phyloP scores from a whole-genome alignment of 2,113 vertebrate species.

The Daubentonia madagascariensis region DNA sequence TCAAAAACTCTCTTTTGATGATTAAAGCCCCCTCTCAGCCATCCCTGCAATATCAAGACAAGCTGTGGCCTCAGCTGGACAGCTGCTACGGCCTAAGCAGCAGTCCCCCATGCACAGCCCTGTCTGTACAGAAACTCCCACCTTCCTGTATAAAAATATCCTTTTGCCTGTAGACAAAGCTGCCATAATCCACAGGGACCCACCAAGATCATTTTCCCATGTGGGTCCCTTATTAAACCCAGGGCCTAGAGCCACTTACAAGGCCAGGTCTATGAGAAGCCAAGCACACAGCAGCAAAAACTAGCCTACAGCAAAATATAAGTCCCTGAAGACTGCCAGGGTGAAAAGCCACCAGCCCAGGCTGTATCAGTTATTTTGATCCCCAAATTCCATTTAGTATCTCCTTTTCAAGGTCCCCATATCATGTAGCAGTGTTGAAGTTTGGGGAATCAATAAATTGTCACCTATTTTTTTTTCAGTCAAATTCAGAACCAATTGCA shows the following conservation, averaged over 20 bases:
- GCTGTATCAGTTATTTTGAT: not conserved
- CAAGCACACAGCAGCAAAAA: not conserved
- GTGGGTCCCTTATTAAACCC: not conserved
- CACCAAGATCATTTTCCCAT: not conserved
- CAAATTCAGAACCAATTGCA: not conserved
- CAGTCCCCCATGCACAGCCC: not conserved
- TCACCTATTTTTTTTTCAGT: not conserved
- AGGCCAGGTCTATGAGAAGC: not conserved
- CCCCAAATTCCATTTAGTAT: not conserved
- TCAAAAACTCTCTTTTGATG: not conserved
- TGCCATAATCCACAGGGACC: not conserved
- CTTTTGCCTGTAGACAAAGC: not conserved
- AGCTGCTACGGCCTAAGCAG: not conserved
- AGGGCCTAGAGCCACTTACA: not conserved
- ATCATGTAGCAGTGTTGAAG: not conserved
- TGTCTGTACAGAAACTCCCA: not conserved
- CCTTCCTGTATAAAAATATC: not conserved
- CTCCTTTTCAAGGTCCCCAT: not conserved
- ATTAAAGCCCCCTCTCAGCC: not conserved
- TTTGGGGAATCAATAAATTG: not conserved
- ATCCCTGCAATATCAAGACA: not conserved
- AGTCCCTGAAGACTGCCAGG: not conserved
- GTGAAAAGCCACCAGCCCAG: not conserved
- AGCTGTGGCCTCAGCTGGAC: not conserved
- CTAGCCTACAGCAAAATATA: not conserved